Percentiles rank a stretch among this genome's conserved stretches.
Evolutionary conservation across 2,797 vertebrate species (phyloP).

Genomic region (Acropternis orthonyx): DNA sequence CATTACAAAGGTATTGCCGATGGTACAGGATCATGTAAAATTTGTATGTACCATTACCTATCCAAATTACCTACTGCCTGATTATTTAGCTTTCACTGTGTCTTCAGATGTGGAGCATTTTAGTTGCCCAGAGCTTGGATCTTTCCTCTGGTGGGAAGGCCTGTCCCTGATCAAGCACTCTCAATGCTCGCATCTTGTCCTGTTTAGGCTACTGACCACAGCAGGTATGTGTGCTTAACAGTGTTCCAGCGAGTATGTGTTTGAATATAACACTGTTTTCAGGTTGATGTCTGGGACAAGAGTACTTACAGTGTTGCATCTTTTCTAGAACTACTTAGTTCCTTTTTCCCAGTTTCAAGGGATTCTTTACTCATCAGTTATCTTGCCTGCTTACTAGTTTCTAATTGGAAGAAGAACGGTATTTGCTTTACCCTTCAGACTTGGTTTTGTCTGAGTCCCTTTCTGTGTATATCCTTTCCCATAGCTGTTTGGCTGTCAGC

Average conservation of each 20-base stretch:
- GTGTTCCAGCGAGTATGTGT: background rate
- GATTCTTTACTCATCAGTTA: background rate
- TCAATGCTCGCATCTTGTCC: rapidly evolving
- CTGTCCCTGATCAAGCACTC: background rate
- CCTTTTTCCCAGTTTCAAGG: background rate
- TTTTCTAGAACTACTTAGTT: background rate
- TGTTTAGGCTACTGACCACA: background rate
- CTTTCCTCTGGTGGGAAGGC: background rate
- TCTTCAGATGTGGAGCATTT: background rate
- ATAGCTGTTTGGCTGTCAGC: background rate
- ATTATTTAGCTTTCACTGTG: background rate
- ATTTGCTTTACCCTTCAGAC: background rate
- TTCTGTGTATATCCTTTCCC: background rate
- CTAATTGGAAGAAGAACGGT: background rate
- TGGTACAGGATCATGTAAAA: background rate
- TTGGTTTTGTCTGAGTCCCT: background rate
- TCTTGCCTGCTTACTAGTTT: background rate
- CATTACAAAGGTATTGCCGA: background rate
- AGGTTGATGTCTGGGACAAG: background rate
- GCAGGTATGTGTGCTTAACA: no score
- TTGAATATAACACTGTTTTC: background rate
- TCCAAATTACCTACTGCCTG: background rate
- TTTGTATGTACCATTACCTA: background rate
- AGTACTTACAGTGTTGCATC: background rate
- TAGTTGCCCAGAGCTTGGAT: background rate